Evolutionary conservation across 2,113 vertebrate species (phyloP), one percentile per base, ranked within the genome.

Genomic region (Philantomba maxwellii): DNA sequence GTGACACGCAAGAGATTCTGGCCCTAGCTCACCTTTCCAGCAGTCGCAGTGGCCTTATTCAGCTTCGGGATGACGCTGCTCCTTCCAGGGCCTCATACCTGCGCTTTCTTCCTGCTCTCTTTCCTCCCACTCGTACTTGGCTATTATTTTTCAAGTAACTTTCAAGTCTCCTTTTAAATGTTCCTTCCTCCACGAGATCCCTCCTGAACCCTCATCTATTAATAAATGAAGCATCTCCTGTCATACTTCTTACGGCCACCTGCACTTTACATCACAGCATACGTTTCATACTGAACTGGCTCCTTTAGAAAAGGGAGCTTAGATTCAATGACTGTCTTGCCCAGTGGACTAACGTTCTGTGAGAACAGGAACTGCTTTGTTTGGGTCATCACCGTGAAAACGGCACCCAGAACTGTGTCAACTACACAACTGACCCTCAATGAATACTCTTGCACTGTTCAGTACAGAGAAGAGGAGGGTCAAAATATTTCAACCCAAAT

Each of bases 1-100:
- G 98, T 98, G 97, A 98, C 94, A 98, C 97, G 86, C 98, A 96
- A 95, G 94, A 98, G 92, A 95, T 96, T 2, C 36, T 25, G 57
- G 30, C 8, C 4, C 13, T 10, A 19, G 8, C 51, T 86, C 62
- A 11, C 5, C 21, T 57, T 39, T 12, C 13, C 57, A 33, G 73
- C 19, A 47, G 28, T 4, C 7, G 7, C 62, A 16, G n/a, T 0
- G 10, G 28, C 62, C n/a, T 86, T 2, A 13, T 19, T 30, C 25
- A 9, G 43, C 85, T 39, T 58, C 94, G 64, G 60, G 60, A 92
- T 64, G 8, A 39, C 53, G 28, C 23, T 47, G 11, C 7, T 49
- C 77, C 39, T 33, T 30, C 25, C 5, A 2, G n/a, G 60, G 55
- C 23, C 43, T n/a, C 36, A 9, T 16, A 11, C 6, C 62, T 88